phyloP scores from a whole-genome alignment of 2,888 invertebrate species.

The Ichneumoninae sp. region DNA sequence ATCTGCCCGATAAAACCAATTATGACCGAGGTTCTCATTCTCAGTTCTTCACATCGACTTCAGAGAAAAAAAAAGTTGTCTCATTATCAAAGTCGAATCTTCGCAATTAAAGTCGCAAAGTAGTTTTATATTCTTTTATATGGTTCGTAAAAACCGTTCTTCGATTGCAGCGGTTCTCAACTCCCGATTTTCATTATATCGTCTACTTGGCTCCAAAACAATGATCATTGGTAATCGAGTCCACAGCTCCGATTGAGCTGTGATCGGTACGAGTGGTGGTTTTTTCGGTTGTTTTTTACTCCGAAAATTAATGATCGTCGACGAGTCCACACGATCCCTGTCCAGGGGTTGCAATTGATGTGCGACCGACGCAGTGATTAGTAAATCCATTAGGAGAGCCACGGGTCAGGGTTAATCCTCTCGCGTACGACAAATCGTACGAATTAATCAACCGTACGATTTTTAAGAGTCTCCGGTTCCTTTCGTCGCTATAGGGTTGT shows the following conservation, averaged over 20 bases:
- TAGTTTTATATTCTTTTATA: neutral
- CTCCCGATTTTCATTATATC: neutral
- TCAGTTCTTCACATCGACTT: neutral
- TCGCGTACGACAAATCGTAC: constrained; percentile 47
- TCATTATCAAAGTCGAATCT: neutral
- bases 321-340: neutral
- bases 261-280: neutral
- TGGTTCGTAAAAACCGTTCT: neutral
- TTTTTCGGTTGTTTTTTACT: neutral
- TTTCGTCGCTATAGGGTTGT: constrained; percentile 27
- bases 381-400: neutral
- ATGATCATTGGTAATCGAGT: neutral
- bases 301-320: neutral
- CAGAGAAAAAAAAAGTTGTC: neutral
- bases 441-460: constrained; percentile 56
- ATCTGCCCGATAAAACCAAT: neutral
- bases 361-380: neutral
- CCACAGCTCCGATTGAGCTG: neutral
- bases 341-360: neutral
- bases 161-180: neutral
- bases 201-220: neutral
- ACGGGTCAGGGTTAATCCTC: constrained; percentile 6
- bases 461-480: constrained; percentile 17
- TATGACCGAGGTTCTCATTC: neutral
- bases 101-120: neutral